Evolutionary conservation across 2,888 invertebrate species (phyloP).

Genomic region (Spisula solida): DNA sequence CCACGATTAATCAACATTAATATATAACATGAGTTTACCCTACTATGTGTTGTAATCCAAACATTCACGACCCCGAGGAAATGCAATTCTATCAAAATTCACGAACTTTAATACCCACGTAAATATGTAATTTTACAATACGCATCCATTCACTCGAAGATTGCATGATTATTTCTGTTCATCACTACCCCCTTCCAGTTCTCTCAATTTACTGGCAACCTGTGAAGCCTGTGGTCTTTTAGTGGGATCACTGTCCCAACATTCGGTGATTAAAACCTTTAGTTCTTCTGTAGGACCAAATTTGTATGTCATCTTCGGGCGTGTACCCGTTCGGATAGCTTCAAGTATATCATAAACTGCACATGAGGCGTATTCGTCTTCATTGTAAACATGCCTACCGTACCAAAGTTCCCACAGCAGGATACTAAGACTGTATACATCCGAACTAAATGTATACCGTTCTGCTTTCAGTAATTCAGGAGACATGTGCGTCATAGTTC

Average conservation of each 20-base stretch:
- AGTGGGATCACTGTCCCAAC: slow-evolving; percentile 54
- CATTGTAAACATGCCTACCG: slow-evolving; percentile 73
- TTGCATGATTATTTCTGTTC: neutral
- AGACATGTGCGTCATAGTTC: slow-evolving; percentile 82
- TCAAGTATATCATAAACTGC: slow-evolving; percentile 36
- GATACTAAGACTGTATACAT: slow-evolving; percentile 81
- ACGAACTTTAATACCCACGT: too few relatives aligned
- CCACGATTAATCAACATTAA: too few relatives aligned
- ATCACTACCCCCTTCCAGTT: neutral
- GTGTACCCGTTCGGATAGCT: slow-evolving; percentile 43
- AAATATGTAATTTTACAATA: too few relatives aligned
- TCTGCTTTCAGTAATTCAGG: slow-evolving; percentile 80
- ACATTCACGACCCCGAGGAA: too few relatives aligned
- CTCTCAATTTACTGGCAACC: slow-evolving; percentile 22
- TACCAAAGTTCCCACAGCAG: slow-evolving; percentile 84
- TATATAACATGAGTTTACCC: too few relatives aligned
- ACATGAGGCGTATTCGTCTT: slow-evolving; percentile 31
- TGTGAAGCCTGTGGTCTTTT: slow-evolving; percentile 43
- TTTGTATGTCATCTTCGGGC: slow-evolving; percentile 48
- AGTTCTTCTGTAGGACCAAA: slow-evolving; percentile 44
- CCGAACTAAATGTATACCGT: slow-evolving; percentile 77
- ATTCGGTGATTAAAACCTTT: slow-evolving; percentile 31
- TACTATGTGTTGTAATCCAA: too few relatives aligned
- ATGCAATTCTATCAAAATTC: too few relatives aligned
- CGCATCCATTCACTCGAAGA: too few relatives aligned